phyloP scores from a whole-genome alignment of 2,797 vertebrate genomes.

The Dryobates pubescens region DNA sequence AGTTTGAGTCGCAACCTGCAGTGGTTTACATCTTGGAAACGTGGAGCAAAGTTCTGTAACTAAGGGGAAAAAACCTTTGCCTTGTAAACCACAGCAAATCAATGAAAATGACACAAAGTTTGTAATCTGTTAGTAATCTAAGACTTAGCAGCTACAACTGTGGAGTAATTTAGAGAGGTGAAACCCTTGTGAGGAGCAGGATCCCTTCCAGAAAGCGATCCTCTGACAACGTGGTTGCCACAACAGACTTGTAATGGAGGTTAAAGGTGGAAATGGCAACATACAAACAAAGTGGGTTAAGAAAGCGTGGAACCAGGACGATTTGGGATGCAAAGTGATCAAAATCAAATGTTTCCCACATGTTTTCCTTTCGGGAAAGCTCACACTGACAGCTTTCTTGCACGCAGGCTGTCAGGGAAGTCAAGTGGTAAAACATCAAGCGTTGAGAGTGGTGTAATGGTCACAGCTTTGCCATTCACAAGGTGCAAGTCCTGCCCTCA shows the following conservation, averaged over 20 bases:
- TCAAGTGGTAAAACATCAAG: not conserved
- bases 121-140: not conserved
- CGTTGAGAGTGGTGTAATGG: not conserved
- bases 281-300: not conserved
- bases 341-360: slow-evolving; percentile 5
- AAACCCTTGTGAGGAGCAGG: not conserved
- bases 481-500: not conserved
- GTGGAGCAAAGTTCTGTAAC: not conserved
- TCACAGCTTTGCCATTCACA: rapidly evolving
- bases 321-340: not conserved
- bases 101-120: not conserved
- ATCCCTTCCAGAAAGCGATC: not conserved
- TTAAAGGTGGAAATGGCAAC: not conserved
- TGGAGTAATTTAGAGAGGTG: not conserved
- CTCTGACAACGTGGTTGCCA: not conserved
- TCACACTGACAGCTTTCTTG: rapidly evolving
- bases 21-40: rapidly evolving
- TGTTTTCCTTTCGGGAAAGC: not conserved
- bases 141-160: not conserved
- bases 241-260: not conserved
- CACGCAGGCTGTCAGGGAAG: not conserved
- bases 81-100: not conserved
- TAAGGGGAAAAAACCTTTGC: not conserved
- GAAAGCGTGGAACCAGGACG: not conserved
- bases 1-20: not conserved